Base-by-base conservation (phyloP, 2,113 vertebrate genomes). In the Rhea americana region DNA sequence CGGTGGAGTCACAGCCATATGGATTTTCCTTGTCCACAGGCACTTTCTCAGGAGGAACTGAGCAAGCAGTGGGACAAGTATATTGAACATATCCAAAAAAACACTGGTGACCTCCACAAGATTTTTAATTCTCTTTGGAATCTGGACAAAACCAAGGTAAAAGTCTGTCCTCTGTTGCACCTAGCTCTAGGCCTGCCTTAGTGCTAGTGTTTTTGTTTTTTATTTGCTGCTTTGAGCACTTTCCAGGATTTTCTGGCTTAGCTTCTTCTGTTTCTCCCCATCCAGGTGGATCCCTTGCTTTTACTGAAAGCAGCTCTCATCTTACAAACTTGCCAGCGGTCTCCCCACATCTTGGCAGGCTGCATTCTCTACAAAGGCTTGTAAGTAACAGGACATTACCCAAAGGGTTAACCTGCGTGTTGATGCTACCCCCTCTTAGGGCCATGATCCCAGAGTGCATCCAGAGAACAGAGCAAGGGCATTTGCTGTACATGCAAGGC, bases 221-320 rank as follows among this genome's bases (percentile, higher is more conserved):
- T 37, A 1, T 47, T 51, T 61, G 39, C 71, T 79, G 17, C 25
- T 65, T 4, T 2, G 41, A 82, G 77, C 12, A 0, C 89, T 80
- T 56, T 28, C 19, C 10, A 5, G 53, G 16, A 2, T n/a, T 41
- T 20, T 74, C 37, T 72, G 78, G 11, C 35, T 26, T 66, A 9
- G 74, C 10, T 72, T 37, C 43, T 83, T 37, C 43, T 83, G 63
- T 8, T 59, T 93, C 6, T 81, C 83, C 74, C 62, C 37, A 20
- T 8, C 5, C 93, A 99, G 99, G 98, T 99, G 82, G 99, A 99
- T 68, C 99, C 99, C 3, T 96, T 99, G 74, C 97, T 99, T 11
- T 53, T 99, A 53, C 98, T 99, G 80, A 99, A 99, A 94, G 99
- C 99, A 1, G 98, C 99, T 43, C 99, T 99, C 91, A 99, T 99